These are phyloP conservation scores for Dermatemys mawii DNA, from an alignment of 2,113 vertebrate genomes.

Conservation along the genomic window DNA sequence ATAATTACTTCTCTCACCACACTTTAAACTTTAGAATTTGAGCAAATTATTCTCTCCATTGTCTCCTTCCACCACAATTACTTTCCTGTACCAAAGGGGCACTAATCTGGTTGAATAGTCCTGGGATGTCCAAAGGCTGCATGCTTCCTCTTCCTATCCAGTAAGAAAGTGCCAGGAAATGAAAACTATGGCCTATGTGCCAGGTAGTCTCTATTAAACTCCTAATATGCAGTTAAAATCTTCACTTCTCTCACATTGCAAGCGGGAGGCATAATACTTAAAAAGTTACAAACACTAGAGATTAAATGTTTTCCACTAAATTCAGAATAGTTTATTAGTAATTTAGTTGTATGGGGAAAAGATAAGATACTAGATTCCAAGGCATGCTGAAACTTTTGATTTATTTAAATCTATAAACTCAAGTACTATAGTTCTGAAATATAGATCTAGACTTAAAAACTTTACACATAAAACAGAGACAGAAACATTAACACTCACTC, in stretches of 20 bases:
- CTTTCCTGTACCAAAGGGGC: not conserved
- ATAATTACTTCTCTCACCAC: not conserved
- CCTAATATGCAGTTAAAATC: not conserved
- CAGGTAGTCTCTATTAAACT: not conserved
- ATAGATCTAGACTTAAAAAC: not conserved
- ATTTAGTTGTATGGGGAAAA: not conserved
- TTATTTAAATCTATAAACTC: not conserved
- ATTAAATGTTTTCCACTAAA: not conserved
- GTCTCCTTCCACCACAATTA: not conserved
- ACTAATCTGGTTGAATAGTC: not conserved
- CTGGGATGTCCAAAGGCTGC: not conserved
- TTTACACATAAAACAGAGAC: not conserved
- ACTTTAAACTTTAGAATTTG: rapidly evolving
- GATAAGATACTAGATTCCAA: not conserved
- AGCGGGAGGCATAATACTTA: not conserved
- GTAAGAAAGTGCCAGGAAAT: not conserved
- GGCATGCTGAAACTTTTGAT: not conserved
- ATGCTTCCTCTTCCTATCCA: not conserved
- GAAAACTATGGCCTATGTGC: not conserved
- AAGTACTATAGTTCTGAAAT: not conserved
- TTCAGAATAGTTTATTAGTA: not conserved
- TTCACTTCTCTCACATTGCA: not conserved
- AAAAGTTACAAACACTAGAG: not conserved
- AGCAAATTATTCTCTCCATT: not conserved
- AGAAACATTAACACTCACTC: not conserved